Percentiles rank a stretch among this genome's conserved stretches.
These are phyloP conservation scores for Lamellibrachia luymesi DNA, from an alignment of 1,140 invertebrate species.

Conservation along the genomic window DNA sequence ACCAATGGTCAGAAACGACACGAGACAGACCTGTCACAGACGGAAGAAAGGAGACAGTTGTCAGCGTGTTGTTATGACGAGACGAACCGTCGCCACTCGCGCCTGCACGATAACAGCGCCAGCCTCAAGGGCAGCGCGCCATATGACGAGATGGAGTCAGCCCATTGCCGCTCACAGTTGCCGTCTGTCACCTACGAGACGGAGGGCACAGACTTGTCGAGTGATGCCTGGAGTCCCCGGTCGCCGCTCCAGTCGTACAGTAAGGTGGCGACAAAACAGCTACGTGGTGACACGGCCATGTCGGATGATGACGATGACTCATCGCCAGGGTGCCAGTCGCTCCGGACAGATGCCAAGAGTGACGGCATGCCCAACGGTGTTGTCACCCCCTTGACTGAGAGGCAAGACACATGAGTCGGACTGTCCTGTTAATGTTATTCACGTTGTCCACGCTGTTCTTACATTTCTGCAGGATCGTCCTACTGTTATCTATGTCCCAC, in stretches of 20 bases:
- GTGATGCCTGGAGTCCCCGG: conserved; percentile 2
- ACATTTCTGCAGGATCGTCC: not conserved
- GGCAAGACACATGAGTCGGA: not conserved
- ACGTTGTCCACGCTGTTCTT: not conserved
- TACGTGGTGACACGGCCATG: not conserved
- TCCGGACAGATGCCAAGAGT: not conserved
- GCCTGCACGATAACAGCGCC: not conserved
- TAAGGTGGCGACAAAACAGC: not conserved
- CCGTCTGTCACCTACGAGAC: not conserved
- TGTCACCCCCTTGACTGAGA: not conserved
- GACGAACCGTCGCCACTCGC: not conserved
- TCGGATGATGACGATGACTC: not conserved
- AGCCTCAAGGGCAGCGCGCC: not conserved
- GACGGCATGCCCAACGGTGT: not conserved
- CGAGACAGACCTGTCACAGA: not conserved
- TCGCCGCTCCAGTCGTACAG: no score
- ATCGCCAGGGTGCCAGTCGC: not conserved
- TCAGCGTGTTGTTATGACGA: not conserved
- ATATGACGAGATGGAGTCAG: not conserved
- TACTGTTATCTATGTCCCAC: not conserved
- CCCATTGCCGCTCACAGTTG: not conserved
- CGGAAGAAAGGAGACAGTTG: not conserved
- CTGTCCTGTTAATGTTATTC: not conserved
- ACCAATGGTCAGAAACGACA: not conserved
- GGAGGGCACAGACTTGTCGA: conserved; percentile 5